Evolutionary conservation across 2,113 vertebrate genomes (phyloP).

Genomic region (Oreocharis arfaki): DNA sequence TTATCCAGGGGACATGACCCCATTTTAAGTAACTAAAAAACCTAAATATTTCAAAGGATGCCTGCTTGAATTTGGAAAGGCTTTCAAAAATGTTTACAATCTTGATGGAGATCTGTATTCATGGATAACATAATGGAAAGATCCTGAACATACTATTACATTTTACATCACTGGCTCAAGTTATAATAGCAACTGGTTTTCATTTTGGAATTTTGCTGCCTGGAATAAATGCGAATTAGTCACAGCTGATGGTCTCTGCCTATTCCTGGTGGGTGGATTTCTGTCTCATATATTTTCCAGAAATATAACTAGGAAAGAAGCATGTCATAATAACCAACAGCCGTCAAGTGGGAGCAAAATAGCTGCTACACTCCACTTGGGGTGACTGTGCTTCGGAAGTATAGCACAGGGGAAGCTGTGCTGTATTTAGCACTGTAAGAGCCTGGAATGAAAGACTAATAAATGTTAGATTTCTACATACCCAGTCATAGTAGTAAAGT

Average conservation of each 20-base stretch:
- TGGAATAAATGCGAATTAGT: slow-evolving; percentile 21
- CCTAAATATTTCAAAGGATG: neutral
- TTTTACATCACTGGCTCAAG: neutral
- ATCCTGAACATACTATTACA: neutral
- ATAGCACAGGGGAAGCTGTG: neutral
- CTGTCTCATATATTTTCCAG: neutral
- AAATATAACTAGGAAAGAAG: slow-evolving; percentile 9
- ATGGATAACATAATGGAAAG: neutral
- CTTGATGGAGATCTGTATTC: neutral
- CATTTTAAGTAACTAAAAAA: neutral
- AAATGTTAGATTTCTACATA: neutral
- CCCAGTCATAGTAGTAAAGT: neutral
- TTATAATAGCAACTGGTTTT: neutral
- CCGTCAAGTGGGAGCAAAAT: neutral
- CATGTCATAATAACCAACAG: neutral
- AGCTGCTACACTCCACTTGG: neutral
- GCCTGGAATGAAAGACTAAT: neutral
- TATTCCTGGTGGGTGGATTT: neutral
- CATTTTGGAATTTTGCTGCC: neutral
- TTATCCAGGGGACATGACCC: neutral
- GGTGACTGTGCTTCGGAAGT: neutral
- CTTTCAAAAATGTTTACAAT: neutral
- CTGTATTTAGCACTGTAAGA: neutral
- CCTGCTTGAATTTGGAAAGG: neutral
- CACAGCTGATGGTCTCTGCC: neutral